phyloP scores from a whole-genome alignment of 2,888 invertebrate species.

The Frankliniella fusca region DNA sequence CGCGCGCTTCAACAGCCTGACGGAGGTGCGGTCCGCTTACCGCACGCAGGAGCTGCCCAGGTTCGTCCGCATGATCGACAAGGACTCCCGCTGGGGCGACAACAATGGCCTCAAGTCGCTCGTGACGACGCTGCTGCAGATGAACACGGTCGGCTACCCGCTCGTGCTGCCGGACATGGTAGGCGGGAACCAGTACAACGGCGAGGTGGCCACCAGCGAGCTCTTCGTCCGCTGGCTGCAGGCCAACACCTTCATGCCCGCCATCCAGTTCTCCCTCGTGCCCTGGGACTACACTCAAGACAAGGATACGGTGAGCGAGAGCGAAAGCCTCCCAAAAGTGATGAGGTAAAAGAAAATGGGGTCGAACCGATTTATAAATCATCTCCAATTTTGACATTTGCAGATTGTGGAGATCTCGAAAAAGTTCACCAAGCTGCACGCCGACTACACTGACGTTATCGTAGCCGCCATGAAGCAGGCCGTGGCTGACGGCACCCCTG shows the following conservation, averaged over 20 bases:
- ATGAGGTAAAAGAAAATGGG: too few relatives aligned
- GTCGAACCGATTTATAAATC: too few relatives aligned
- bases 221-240: conserved; percentile 75
- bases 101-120: conserved; percentile 68
- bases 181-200: conserved; percentile 62
- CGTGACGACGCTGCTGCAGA: conserved; percentile 64
- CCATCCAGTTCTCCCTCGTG: conserved; percentile 71
- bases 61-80: conserved; percentile 74
- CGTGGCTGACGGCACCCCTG: conserved; percentile 60
- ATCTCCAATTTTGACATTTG: conserved; percentile 35
- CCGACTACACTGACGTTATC: conserved; percentile 56
- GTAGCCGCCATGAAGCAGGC: conserved; percentile 59
- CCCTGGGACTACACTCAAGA: conserved; percentile 74
- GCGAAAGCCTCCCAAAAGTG: too few relatives aligned
- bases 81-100: conserved; percentile 64
- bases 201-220: conserved; percentile 57
- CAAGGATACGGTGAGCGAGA: conserved; percentile 42
- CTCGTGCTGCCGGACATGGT: conserved; percentile 77
- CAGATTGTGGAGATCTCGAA: conserved; percentile 61
- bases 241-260: conserved; percentile 71
- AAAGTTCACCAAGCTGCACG: conserved; percentile 63
- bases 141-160: conserved; percentile 63
- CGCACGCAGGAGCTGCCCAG: conserved; percentile 65
- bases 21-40: conserved; percentile 69
- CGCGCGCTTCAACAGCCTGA: conserved; percentile 56